Evolutionary conservation across 2,797 vertebrate genomes (phyloP).

Genomic region (Acipenser oxyrinchus): DNA sequence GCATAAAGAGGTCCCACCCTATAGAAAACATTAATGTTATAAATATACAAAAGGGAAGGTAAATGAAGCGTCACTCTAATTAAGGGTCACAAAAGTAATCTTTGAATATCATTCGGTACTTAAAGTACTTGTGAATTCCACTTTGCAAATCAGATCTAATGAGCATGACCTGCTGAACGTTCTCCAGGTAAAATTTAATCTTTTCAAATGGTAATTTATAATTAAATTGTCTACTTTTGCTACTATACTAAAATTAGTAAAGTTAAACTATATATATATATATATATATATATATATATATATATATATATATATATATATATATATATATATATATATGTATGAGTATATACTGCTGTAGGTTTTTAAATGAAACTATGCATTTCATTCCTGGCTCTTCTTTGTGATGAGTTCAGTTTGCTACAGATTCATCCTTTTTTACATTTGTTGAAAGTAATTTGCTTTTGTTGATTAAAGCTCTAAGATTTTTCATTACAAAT

Average conservation of each 20-base stretch:
- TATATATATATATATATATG: no score
- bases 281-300: no score
- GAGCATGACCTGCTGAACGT: neutral
- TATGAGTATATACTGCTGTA: neutral
- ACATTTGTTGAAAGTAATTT: no score
- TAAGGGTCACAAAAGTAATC: neutral
- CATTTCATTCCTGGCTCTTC: no score
- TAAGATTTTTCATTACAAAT: no score
- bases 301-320: no score
- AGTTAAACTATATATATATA: neutral
- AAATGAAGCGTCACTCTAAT: neutral
- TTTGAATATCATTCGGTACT: neutral
- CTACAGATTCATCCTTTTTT: no score
- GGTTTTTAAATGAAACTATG: neutral
- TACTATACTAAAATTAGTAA: neutral
- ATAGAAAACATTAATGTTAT: constrained; percentile 5
- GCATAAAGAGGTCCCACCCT: constrained; percentile 30
- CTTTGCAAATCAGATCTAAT: neutral
- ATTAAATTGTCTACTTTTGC: neutral
- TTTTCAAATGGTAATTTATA: neutral
- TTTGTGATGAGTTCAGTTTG: no score
- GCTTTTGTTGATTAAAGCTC: no score
- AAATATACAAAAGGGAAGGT: neutral
- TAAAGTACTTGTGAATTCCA: no score
- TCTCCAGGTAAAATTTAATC: constrained; percentile 2